phyloP scores from a whole-genome alignment of 2,797 vertebrate species.

The Megalops cyprinoides region DNA sequence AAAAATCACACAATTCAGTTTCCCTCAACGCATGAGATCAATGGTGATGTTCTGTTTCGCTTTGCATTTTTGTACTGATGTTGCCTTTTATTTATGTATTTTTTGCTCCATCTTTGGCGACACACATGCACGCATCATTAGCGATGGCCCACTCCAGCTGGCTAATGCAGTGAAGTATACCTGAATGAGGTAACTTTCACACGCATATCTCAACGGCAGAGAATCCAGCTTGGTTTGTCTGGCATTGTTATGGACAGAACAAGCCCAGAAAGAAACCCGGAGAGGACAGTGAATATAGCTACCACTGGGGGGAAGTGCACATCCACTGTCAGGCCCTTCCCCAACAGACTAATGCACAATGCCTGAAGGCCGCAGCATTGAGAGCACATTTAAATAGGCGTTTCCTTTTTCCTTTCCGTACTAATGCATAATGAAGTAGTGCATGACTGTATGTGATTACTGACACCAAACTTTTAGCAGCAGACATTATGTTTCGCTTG shows the following conservation, averaged over 20 bases:
- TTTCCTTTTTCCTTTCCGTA: slow-evolving; percentile 30
- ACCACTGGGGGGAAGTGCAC: neutral
- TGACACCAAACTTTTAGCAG: neutral
- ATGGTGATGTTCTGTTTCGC: neutral
- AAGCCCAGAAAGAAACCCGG: neutral
- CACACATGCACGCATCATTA: neutral
- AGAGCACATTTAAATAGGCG: slow-evolving; percentile 23
- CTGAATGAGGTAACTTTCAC: slow-evolving; percentile 6
- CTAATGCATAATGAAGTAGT: slow-evolving; percentile 41
- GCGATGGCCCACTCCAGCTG: too few relatives aligned
- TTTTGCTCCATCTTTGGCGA: neutral
- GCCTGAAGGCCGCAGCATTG: too few relatives aligned
- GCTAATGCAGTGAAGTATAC: slow-evolving; percentile 3
- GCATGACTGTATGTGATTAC: slow-evolving; percentile 40
- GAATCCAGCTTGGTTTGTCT: neutral
- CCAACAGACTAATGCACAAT: neutral
- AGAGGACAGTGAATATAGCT: too few relatives aligned
- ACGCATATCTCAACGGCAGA: neutral
- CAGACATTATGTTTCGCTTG: slow-evolving; percentile 40
- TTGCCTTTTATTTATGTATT: neutral
- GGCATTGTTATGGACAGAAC: slow-evolving; percentile 1
- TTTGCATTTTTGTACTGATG: neutral
- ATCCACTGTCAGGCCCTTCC: neutral
- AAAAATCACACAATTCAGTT: neutral
- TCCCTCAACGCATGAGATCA: neutral